Conservation (phyloP, 2,888 invertebrate genomes). For the Lepeophtheirus nordmannii region DNA sequence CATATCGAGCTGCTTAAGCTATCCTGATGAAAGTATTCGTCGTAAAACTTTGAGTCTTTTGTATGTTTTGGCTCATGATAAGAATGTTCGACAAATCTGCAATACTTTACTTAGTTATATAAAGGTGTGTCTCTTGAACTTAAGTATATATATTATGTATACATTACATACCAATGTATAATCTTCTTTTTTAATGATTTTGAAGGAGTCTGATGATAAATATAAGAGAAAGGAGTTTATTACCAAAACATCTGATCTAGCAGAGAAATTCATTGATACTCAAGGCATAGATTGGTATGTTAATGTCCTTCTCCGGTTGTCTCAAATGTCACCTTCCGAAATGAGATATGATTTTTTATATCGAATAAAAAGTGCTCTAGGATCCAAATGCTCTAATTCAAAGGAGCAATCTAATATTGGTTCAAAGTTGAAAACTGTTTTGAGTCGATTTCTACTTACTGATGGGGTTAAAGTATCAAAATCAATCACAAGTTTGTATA, state of each 20-base stretch:
- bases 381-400: not conserved
- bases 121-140: not conserved
- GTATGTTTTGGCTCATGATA: conserved; percentile 6
- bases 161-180: not conserved
- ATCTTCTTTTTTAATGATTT: not conserved
- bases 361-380: not conserved
- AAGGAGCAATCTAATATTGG: not conserved
- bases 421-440: not conserved
- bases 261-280: not conserved
- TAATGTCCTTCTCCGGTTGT: not conserved
- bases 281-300: not conserved
- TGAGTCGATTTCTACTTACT: not conserved
- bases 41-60: conserved; percentile 11
- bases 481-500: not conserved
- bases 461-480: not conserved
- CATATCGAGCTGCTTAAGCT: not conserved
- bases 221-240: not conserved
- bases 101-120: not conserved
- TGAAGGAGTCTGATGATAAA: not conserved
- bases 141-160: not conserved
- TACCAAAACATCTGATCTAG: not conserved
- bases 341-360: not conserved
- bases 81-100: conserved; percentile 17
- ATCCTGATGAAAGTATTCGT: conserved; percentile 18
- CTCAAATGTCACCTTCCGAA: not conserved